These are phyloP conservation scores for Zosterops pallidus DNA, from an alignment of 2,113 vertebrate genomes.

Conservation along the genomic window DNA sequence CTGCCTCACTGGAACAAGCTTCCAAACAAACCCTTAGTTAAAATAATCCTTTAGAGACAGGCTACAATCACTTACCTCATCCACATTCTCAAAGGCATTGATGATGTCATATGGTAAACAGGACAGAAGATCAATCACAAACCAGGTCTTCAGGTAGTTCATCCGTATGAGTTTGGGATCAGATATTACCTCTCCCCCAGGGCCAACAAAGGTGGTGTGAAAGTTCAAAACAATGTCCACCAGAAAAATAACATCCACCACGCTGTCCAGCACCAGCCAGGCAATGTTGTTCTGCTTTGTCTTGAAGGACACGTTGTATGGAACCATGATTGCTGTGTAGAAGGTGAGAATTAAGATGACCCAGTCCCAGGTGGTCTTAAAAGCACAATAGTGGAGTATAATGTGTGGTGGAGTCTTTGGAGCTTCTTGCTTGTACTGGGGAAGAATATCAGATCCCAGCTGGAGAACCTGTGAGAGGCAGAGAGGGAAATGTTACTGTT, in stretches of 20 bases:
- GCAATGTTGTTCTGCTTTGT: conserved; percentile 97
- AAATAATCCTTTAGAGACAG: background rate
- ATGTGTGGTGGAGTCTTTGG: conserved; percentile 98
- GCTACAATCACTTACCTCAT: conserved; percentile 82
- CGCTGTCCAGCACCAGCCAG: conserved; percentile 97
- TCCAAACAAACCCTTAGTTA: background rate
- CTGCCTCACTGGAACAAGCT: background rate
- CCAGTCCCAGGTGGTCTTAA: conserved; percentile 99
- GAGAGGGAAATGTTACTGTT: background rate
- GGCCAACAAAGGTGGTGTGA: conserved; percentile 96
- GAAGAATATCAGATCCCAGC: conserved; percentile 95
- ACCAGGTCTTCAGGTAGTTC: conserved; percentile 99
- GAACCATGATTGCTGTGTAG: conserved; percentile 98
- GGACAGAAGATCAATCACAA: conserved; percentile 96
- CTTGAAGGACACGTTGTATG: conserved; percentile 97
- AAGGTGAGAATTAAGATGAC: conserved; percentile 97
- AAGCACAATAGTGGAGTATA: conserved; percentile 97
- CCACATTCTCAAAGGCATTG: conserved; percentile 98
- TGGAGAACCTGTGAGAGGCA: conserved; percentile 87
- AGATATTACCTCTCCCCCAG: conserved; percentile 96
- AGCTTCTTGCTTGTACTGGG: conserved; percentile 97
- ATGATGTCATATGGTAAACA: conserved; percentile 99
- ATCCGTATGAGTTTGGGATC: conserved; percentile 96
- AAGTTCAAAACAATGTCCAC: conserved; percentile 98
- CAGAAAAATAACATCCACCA: conserved; percentile 96